Conservation (phyloP, 2,797 vertebrate genomes). For the Periparus ater region DNA sequence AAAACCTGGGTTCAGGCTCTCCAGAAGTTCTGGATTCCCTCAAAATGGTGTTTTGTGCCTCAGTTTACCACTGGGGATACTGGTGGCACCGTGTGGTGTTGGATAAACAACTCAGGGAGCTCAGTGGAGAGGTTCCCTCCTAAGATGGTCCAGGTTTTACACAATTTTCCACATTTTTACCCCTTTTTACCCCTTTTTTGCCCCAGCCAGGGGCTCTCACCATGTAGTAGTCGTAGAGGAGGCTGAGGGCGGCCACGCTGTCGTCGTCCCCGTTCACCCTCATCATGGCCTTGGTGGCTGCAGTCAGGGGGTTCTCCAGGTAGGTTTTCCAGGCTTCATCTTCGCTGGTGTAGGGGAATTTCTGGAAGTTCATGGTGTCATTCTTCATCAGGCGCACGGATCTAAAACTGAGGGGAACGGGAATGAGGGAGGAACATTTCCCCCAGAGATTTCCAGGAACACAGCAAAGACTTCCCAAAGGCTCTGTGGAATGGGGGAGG, state of each 20-base stretch:
- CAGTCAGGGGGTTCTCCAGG: slow-evolving; percentile 80
- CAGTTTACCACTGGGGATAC: background rate
- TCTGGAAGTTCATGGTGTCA: slow-evolving; percentile 88
- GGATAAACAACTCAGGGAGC: rapidly evolving
- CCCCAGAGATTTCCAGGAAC: background rate
- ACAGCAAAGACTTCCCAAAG: background rate
- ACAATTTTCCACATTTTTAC: rapidly evolving
- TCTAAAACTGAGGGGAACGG: slow-evolving; percentile 71
- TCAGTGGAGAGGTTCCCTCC: background rate
- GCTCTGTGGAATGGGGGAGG: background rate
- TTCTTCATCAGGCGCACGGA: slow-evolving; percentile 93
- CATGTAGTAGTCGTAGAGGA: slow-evolving; percentile 95
- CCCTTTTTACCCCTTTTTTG: rapidly evolving
- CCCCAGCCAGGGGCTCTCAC: slow-evolving; percentile 51
- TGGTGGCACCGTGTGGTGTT: background rate
- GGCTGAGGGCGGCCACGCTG: slow-evolving; percentile 83
- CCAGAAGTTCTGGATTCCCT: background rate
- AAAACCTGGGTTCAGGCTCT: background rate
- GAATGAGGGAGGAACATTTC: background rate
- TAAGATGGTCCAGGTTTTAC: rapidly evolving
- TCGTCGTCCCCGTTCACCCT: slow-evolving; percentile 89
- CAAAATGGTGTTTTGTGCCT: background rate
- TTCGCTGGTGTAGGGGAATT: slow-evolving; percentile 81
- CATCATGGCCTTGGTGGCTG: slow-evolving; percentile 85
- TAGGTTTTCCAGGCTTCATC: slow-evolving; percentile 92